Evolutionary conservation across 1,140 invertebrate species (phyloP).

Genomic region (Solen grandis): DNA sequence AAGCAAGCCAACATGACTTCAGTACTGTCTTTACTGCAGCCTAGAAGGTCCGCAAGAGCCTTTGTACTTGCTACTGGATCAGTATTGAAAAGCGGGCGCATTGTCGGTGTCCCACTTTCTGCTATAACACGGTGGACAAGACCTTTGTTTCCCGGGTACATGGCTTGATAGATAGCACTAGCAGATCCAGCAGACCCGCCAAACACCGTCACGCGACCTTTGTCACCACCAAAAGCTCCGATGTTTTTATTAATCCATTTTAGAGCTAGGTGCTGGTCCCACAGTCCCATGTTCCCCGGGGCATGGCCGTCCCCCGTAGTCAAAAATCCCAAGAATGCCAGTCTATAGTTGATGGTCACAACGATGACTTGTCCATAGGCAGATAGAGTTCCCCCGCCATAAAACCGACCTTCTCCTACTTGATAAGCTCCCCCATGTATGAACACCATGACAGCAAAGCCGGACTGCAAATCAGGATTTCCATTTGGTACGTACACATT

Average conservation of each 20-base stretch:
- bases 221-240: constrained; percentile 87
- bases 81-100: constrained; percentile 35
- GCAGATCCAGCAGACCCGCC: constrained; percentile 83
- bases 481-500: constrained; percentile 90
- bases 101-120: constrained; percentile 59
- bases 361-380: constrained; percentile 95
- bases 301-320: constrained; percentile 12
- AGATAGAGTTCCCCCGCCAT: constrained; percentile 93
- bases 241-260: constrained; percentile 88
- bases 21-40: constrained; percentile 7
- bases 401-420: constrained; percentile 94
- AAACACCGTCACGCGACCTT: constrained; percentile 85
- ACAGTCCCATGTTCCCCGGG: constrained; percentile 86
- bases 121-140: constrained; percentile 59
- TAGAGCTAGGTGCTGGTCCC: constrained; percentile 87
- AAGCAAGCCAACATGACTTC: constrained; percentile 5
- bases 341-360: constrained; percentile 96
- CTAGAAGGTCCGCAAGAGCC: constrained; percentile 2
- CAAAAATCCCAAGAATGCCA: constrained; percentile 89
- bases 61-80: neutral
- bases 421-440: constrained; percentile 97
- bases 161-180: constrained; percentile 58
- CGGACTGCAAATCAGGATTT: constrained; percentile 23
- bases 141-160: constrained; percentile 63
- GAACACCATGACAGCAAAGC: constrained; percentile 92